Percentiles rank a stretch among this genome's conserved stretches.
Conservation (phyloP, 1,140 invertebrate species). For the Coptotermes formosanus region DNA sequence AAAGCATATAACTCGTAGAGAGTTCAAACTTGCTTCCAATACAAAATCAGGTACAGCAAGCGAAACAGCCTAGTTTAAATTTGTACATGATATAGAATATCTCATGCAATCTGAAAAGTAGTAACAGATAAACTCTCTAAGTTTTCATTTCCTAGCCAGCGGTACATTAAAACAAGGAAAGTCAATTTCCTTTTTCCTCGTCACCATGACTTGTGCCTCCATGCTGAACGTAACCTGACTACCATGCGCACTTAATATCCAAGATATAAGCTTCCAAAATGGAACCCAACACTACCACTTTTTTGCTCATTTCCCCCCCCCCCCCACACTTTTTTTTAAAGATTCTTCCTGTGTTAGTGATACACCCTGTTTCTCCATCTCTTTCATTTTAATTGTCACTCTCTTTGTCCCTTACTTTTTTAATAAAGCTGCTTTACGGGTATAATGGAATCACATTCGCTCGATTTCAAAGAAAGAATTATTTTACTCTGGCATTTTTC, state of each 20-base stretch:
- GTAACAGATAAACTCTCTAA: neutral
- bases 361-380: conserved; percentile 30
- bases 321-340: neutral
- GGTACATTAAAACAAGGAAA: neutral
- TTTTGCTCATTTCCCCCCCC: neutral
- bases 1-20: too few species aligned
- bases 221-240: neutral
- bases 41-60: too few species aligned
- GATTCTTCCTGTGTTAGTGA: neutral
- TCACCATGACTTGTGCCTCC: neutral
- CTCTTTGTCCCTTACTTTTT: conserved; percentile 9
- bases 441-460: conserved; percentile 22
- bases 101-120: neutral
- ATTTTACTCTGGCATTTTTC: neutral
- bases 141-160: neutral
- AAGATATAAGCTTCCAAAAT: neutral
- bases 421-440: conserved; percentile 26
- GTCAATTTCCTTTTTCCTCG: neutral
- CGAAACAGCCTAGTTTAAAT: too few species aligned
- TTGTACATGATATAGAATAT: too few species aligned
- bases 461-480: conserved; percentile 26
- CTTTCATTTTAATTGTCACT: conserved; percentile 31
- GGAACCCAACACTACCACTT: neutral
- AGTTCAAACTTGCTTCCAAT: too few species aligned
- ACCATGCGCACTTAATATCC: neutral